Conservation (phyloP, 2,797 vertebrate species). For the Pteropus rufus region DNA sequence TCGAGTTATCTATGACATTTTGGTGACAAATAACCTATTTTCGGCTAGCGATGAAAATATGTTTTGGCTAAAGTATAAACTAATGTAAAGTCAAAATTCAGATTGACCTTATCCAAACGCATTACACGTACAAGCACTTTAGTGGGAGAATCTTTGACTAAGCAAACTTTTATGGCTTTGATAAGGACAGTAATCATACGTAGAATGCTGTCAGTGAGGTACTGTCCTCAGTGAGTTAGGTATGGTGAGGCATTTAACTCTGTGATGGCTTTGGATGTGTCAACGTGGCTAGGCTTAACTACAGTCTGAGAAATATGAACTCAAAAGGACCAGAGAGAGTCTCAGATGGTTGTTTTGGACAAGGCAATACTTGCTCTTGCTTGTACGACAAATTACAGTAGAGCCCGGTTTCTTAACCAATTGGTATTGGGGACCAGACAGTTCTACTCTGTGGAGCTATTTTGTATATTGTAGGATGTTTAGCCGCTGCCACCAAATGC, state of each 20-base stretch:
- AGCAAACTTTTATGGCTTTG: neutral
- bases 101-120: neutral
- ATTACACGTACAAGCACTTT: constrained; percentile 3
- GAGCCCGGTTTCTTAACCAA: neutral
- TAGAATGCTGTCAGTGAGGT: neutral
- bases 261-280: neutral
- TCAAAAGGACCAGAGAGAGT: neutral
- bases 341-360: neutral
- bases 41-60: constrained; percentile 26
- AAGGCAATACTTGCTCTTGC: neutral
- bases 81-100: constrained; percentile 5
- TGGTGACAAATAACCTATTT: constrained; percentile 23
- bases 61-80: neutral
- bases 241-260: neutral
- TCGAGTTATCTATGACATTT: constrained; percentile 19
- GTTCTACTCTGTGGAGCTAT: neutral
- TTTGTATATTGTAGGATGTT: neutral
- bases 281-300: neutral
- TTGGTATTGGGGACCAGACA: neutral
- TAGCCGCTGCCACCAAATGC: neutral
- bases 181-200: neutral
- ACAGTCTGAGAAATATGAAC: neutral
- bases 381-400: neutral
- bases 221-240: neutral
- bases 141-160: neutral